Conservation (phyloP, 2,888 invertebrate genomes). For the Drosophila tanythrix region DNA sequence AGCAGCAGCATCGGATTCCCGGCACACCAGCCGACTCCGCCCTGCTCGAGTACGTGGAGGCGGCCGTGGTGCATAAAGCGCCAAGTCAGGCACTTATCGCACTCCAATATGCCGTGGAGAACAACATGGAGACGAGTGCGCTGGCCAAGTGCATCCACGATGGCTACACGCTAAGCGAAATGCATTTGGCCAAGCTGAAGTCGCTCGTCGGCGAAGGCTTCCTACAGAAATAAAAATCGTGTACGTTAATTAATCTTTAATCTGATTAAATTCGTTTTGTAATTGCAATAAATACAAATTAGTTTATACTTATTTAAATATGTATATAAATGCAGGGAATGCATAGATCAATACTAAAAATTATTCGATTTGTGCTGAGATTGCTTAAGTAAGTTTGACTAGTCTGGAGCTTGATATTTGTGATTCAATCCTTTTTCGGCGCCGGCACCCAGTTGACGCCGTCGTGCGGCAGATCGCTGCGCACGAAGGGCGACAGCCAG, state of each 20-base stretch:
- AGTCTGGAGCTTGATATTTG: constrained; percentile 7
- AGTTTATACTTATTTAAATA: constrained; percentile 26
- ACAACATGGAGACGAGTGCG: constrained; percentile 84
- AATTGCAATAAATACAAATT: constrained; percentile 48
- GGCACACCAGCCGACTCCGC: constrained; percentile 86
- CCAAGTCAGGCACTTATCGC: constrained; percentile 86
- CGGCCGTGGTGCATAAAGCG: constrained; percentile 86
- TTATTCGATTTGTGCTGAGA: constrained; percentile 26
- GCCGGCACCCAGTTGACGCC: constrained; percentile 88
- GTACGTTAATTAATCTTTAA: neutral
- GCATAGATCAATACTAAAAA: constrained; percentile 33
- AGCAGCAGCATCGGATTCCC: constrained; percentile 86
- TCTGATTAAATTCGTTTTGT: constrained; percentile 39
- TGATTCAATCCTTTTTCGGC: constrained; percentile 50
- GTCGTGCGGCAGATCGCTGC: constrained; percentile 91
- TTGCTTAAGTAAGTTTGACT: constrained; percentile 34
- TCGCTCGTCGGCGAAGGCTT: constrained; percentile 85
- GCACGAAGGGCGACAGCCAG: constrained; percentile 92
- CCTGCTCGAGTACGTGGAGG: constrained; percentile 86
- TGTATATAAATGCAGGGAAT: constrained; percentile 45
- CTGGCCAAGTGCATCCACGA: constrained; percentile 75
- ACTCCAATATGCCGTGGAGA: constrained; percentile 87
- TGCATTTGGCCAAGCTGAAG: constrained; percentile 85
- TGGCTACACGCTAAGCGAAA: constrained; percentile 85
- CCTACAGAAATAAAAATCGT: constrained; percentile 53